phyloP scores from a whole-genome alignment of 2,888 invertebrate species.

The Mesorhabditis spiculigera region DNA sequence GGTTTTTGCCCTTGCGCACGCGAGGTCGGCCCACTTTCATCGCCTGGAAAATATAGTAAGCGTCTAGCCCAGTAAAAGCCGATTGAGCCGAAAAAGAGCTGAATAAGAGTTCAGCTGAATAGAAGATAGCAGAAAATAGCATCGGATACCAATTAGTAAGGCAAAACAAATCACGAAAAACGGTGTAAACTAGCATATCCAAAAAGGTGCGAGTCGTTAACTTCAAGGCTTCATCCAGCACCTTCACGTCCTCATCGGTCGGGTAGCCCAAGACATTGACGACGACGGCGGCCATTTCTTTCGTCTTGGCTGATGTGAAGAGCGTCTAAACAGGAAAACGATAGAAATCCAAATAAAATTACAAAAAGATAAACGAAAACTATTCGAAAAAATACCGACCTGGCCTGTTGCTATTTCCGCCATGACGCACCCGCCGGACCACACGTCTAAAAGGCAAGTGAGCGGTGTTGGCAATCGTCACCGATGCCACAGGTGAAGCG shows the following conservation, averaged over 20 bases:
- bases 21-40: neutral
- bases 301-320: neutral
- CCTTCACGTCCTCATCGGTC: constrained; percentile 36
- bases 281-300: constrained; percentile 20
- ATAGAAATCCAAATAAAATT: neutral
- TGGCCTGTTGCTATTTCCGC: constrained; percentile 31
- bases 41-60: neutral
- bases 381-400: constrained; percentile 1
- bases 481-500: constrained; percentile 38
- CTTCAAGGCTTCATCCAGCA: constrained; percentile 18
- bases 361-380: neutral
- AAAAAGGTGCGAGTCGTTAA: too few species aligned
- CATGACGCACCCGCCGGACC: constrained; percentile 49
- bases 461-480: neutral
- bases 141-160: too few species aligned
- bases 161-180: too few species aligned
- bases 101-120: neutral
- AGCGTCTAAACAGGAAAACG: neutral
- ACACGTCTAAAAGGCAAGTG: constrained; percentile 28
- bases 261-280: constrained; percentile 46
- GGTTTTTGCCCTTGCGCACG: neutral
- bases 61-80: too few species aligned
- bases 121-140: neutral
- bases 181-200: too few species aligned
- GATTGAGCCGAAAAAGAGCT: too few species aligned